Conservation (phyloP, 37 sponge, comb jelly and placozoan genomes). For the Dysidea cf. avara region DNA sequence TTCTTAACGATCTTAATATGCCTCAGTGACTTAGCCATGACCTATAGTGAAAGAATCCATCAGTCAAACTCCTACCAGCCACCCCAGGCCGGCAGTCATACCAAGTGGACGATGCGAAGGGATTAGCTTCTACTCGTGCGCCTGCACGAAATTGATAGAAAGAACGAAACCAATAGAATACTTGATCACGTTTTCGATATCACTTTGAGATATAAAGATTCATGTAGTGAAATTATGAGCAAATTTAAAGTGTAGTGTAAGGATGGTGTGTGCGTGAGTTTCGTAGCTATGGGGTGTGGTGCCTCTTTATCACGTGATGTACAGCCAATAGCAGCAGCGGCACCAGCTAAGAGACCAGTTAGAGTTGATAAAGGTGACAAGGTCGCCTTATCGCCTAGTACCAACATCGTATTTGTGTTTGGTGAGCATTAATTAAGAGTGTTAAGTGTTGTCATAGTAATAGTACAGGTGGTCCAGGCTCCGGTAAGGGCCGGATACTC, state of each 20-base stretch:
- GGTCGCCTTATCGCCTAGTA: slow-evolving; percentile 17
- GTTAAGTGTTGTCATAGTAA: not conserved
- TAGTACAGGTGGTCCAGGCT: slow-evolving; percentile 71
- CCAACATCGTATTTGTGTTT: slow-evolving; percentile 38
- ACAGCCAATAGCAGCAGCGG: too few species aligned
- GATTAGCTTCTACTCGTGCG: not conserved
- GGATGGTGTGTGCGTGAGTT: too few species aligned
- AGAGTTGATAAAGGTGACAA: slow-evolving; percentile 18
- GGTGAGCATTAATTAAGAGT: slow-evolving; percentile 27
- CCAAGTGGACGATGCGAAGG: not conserved
- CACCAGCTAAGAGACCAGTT: slow-evolving; percentile 28
- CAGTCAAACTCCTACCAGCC: not conserved
- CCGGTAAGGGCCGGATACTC: slow-evolving; percentile 65
- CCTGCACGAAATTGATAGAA: not conserved
- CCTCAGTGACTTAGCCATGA: slow-evolving; percentile 72
- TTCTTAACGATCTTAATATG: slow-evolving; percentile 79
- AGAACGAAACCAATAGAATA: slow-evolving; percentile 4
- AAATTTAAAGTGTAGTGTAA: too few species aligned
- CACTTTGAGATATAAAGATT: too few species aligned
- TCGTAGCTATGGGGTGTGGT: too few species aligned
- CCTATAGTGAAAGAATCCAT: not conserved
- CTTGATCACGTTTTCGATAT: too few species aligned
- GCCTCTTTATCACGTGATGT: too few species aligned
- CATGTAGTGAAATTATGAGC: too few species aligned
- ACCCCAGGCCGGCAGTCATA: not conserved